phyloP scores from a whole-genome alignment of 2,113 vertebrate genomes.

The Nesogale talazaci region DNA sequence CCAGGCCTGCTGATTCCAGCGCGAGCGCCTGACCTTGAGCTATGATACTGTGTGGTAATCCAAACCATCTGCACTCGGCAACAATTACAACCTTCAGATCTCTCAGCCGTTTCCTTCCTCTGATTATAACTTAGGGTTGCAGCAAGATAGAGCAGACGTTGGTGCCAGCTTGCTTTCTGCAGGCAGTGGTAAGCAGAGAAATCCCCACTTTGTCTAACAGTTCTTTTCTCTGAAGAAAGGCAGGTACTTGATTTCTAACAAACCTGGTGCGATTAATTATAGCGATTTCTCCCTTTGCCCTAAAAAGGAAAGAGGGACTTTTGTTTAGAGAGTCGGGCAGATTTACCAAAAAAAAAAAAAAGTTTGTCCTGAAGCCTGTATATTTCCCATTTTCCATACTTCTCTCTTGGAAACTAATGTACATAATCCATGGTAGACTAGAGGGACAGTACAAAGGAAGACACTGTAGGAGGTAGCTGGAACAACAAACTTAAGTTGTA shows the following conservation, averaged over 20 bases:
- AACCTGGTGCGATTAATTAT: conserved; percentile 16
- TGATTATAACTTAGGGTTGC: conserved; percentile 83
- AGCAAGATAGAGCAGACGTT: conserved; percentile 69
- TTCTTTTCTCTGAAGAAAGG: conserved; percentile 65
- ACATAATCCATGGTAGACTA: not conserved
- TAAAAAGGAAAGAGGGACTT: not conserved
- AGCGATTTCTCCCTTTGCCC: not conserved
- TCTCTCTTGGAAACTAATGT: not conserved
- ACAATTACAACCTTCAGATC: conserved; percentile 87
- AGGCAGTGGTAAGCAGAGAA: conserved; percentile 58
- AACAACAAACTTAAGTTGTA: not conserved
- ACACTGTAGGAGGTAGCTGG: not conserved
- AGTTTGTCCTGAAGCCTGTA: not conserved
- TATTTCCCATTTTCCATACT: not conserved
- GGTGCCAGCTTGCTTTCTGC: conserved; percentile 72
- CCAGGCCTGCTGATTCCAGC: conserved; percentile 65
- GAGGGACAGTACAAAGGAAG: not conserved
- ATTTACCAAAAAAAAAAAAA: not conserved
- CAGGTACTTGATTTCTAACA: not conserved
- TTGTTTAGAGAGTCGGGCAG: not conserved
- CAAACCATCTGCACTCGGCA: conserved; percentile 83
- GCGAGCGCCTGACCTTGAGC: conserved; percentile 80
- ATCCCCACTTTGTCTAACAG: conserved; percentile 63
- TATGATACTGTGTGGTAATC: conserved; percentile 76
- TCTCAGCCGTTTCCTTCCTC: conserved; percentile 89